Evolutionary conservation across 2,797 vertebrate species (phyloP), one percentile per base, ranked within the genome.

Genomic region (Zenarchopterus dispar): DNA sequence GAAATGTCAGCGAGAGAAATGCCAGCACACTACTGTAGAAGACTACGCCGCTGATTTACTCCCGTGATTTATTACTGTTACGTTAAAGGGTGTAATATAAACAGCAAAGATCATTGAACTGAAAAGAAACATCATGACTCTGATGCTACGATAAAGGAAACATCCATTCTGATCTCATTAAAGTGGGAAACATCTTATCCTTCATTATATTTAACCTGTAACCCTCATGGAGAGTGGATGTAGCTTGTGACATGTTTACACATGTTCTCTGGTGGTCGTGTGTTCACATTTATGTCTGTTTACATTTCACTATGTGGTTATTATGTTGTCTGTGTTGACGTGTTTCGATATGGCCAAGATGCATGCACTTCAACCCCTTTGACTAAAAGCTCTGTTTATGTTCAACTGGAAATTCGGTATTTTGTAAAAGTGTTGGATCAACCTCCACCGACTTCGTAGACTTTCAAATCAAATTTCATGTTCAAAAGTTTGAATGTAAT

Each of bases 1-100:
- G 75, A 75, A 75, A 84, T 70, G 88, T 87, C 88, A 90, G 28
- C 16, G 45, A n/a, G 67, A 61, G 69, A 46, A 17, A 75, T 46
- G 23, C 46, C 61, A 24, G 46, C 55, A 22, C 7, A 36, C 45
- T 42, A 46, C 60, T 60, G 22, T 62, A 23, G 18, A 54, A 21
- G 10, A 51, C 53, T 49, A 48, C 8, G 18, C 51, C 36, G 1
- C 60, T 43, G 53, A 56, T 62, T 75, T 22, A 31, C 46, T 24
- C 5, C 1, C 0, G 2, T 26, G 33, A 60, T 70, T 58, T 22
- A 75, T 73, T 42, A 11, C 5, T 15, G 8, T 52, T 36, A 44
- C 18, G 3, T 18, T 42, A 21, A 69, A 54, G 5, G 8, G 22
- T 17, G 41, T 43, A 22, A 44, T 9, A 55, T 51, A 52, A 46